Conservation (phyloP, 2,888 invertebrate species). For the Myopa tessellatipennis region DNA sequence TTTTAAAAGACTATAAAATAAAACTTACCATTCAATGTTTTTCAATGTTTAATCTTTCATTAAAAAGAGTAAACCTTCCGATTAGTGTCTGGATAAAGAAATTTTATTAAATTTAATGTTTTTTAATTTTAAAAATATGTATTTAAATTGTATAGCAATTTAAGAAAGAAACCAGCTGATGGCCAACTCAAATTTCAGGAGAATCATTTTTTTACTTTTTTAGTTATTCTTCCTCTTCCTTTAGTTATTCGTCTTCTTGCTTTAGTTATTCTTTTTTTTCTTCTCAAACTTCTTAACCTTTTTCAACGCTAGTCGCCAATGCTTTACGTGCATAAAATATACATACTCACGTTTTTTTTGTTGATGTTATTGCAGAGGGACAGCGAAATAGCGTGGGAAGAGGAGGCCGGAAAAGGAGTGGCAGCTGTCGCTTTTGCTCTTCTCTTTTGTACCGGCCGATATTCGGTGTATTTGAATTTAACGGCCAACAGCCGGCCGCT, state of each 20-base stretch:
- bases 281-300: not conserved
- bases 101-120: not conserved
- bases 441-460: not conserved
- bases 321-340: not conserved
- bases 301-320: not conserved
- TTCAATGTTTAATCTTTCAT: too few species aligned
- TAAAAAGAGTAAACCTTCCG: not conserved
- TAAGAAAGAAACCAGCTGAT: not conserved
- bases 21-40: too few species aligned
- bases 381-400: not conserved
- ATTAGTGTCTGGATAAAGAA: not conserved
- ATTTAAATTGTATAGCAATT: too few species aligned
- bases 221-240: not conserved
- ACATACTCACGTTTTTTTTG: not conserved
- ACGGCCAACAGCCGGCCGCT: conserved; percentile 23
- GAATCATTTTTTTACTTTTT: not conserved
- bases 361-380: not conserved
- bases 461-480: conserved; percentile 40
- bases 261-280: not conserved
- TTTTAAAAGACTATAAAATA: too few species aligned
- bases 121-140: not conserved
- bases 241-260: not conserved
- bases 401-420: not conserved
- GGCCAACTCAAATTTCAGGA: not conserved
- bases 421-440: not conserved